Evolutionary conservation across 1,140 invertebrate species (phyloP), one percentile per base, ranked within the genome.

Genomic region (Sitophilus oryzae): DNA sequence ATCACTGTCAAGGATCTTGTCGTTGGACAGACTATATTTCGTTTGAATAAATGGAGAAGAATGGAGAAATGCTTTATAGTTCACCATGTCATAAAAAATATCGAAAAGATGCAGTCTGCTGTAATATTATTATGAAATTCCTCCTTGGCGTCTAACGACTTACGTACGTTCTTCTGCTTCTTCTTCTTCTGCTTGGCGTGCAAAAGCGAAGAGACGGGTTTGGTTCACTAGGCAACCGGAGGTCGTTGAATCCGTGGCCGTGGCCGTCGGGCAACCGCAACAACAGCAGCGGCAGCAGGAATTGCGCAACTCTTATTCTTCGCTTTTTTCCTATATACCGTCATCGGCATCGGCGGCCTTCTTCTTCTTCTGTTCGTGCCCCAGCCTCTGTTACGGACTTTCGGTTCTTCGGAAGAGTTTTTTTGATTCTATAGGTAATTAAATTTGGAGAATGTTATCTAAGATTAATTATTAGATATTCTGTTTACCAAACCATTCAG

Each of bases 201-300:
- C 50, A 43, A 19, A 43, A 49, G 45, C n/a, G n/a, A n/a, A 42
- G 40, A 41, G 23, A 66, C 66, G 66, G 65, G 66, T 71, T 70
- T 66, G 68, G 67, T 69, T 70, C 68, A 71, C 68, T 71, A 69
- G 69, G 68, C 69, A 69, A 71, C 63, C 58, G 59, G 66, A 70
- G 68, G 68, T 71, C 68, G 65, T 71, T 70, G 69, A 69, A 66
- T 66, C 67, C 64, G 45, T 62, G 66, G 62, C 68, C 67, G 56
- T 69, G 65, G 61, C 64, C 65, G 54, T 40, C 15, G 37, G 25
- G 43, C 50, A 18, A 16, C 22, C 56, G 21, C 15, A 16, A n/a
- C 34, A 25, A 57, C 63, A 63, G 65, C 63, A n/a, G n/a, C 50
- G 19, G n/a, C 22, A 48, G 21, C 15, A 16, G 18, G 30, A 25